phyloP scores from a whole-genome alignment of 2,113 vertebrate species.

The Columbina picui region DNA sequence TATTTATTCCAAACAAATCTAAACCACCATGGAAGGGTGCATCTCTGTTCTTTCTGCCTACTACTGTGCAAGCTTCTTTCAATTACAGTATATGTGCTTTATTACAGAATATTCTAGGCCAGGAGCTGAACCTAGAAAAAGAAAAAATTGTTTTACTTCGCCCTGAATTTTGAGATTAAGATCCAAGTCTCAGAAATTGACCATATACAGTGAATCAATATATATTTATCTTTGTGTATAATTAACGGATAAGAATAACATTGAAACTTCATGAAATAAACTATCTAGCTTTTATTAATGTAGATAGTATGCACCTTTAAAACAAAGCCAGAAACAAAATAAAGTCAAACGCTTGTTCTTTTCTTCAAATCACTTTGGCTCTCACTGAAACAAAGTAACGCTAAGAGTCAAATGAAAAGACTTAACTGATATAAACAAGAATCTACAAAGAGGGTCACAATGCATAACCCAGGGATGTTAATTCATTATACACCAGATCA shows the following conservation, averaged over 20 bases:
- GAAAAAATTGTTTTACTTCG: background rate
- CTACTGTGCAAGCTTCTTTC: background rate
- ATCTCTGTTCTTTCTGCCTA: background rate
- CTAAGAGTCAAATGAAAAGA: background rate
- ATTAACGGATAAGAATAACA: background rate
- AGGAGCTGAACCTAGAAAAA: background rate
- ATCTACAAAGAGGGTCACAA: background rate
- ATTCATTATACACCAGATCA: background rate
- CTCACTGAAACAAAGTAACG: background rate
- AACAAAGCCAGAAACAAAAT: background rate
- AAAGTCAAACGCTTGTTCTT: background rate
- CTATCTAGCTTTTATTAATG: background rate
- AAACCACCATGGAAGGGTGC: background rate
- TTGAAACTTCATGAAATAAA: background rate
- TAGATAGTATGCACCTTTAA: background rate
- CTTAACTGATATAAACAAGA: background rate
- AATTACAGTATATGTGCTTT: background rate
- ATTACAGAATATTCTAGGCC: background rate
- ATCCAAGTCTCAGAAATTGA: background rate
- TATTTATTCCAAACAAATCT: constrained; percentile 8
- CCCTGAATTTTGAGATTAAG: background rate
- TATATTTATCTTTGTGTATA: background rate
- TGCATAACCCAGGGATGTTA: background rate
- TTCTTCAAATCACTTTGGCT: background rate
- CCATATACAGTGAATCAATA: background rate